Percentiles rank a stretch among this genome's conserved stretches.
These are phyloP conservation scores for Tetragnatha versicolor DNA, from an alignment of 1,140 invertebrate genomes.

Conservation along the genomic window DNA sequence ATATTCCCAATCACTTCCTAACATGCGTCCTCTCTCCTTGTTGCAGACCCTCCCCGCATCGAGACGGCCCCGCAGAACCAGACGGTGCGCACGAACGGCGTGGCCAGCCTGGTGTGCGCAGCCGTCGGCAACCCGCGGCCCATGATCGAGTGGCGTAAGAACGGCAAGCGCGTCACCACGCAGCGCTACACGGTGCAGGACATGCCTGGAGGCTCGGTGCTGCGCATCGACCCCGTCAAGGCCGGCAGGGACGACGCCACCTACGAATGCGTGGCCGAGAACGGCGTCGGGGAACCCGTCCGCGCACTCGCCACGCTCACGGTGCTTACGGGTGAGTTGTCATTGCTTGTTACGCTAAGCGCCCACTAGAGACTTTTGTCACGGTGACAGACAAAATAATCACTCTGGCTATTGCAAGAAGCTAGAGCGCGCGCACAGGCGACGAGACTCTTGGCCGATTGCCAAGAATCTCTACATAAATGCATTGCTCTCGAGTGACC, in stretches of 20 bases:
- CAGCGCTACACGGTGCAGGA: constrained; percentile 64
- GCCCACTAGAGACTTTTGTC: no score
- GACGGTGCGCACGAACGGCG: constrained; percentile 85
- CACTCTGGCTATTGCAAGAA: no score
- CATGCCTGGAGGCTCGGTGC: constrained; percentile 76
- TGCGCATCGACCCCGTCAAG: constrained; percentile 91
- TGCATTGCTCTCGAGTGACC: no score
- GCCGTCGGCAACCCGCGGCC: constrained; percentile 84
- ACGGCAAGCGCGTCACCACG: constrained; percentile 62
- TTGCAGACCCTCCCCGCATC: constrained; percentile 89
- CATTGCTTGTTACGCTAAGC: no score
- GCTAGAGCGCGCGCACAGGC: no score
- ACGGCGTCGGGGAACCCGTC: constrained; percentile 93
- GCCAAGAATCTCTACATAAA: no score
- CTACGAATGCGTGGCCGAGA: constrained; percentile 96
- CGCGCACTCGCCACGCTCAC: constrained; percentile 83
- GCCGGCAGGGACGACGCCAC: constrained; percentile 82
- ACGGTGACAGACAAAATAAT: no score
- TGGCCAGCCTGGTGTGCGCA: constrained; percentile 93
- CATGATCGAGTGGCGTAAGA: constrained; percentile 66
- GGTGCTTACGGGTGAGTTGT: constrained; percentile 83
- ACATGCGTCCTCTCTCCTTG: not conserved
- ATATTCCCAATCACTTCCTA: constrained; percentile 36
- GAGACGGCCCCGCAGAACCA: constrained; percentile 84
- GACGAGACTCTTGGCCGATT: no score